These are phyloP conservation scores for Anagrus nilaparvatae DNA, from an alignment of 1,140 invertebrate species.

Conservation along the genomic window DNA sequence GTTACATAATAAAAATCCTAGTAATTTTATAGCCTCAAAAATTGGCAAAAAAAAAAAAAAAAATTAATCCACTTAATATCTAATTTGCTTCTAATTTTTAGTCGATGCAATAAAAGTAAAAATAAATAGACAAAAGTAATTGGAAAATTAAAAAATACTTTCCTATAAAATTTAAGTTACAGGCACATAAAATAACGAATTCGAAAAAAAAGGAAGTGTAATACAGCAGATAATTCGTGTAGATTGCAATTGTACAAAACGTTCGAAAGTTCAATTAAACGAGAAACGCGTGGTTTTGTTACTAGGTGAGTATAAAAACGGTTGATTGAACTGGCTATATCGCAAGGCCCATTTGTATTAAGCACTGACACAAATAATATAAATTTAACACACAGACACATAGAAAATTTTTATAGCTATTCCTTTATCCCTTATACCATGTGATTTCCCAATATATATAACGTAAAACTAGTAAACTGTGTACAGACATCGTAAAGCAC, in stretches of 20 bases:
- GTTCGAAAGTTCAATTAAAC: constrained; percentile 13
- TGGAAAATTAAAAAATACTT: background rate
- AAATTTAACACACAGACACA: background rate
- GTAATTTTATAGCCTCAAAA: too few species aligned
- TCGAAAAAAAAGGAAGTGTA: background rate
- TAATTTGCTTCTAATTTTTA: too few species aligned
- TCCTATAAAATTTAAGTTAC: background rate
- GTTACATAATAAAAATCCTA: too few species aligned
- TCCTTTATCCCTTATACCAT: background rate
- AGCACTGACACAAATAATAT: background rate
- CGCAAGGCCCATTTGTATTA: background rate
- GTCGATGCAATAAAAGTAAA: too few species aligned
- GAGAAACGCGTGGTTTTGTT: background rate
- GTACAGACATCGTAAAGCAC: constrained; percentile 2
- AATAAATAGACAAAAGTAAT: constrained; percentile 6
- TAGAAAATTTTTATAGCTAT: background rate
- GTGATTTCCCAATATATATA: background rate
- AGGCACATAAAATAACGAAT: constrained; percentile 4
- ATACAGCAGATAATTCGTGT: constrained; percentile 10
- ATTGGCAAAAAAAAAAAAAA: background rate
- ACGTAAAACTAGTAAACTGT: background rate
- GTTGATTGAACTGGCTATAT: background rate
- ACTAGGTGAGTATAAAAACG: background rate
- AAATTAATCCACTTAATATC: too few species aligned
- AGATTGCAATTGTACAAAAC: constrained; percentile 9